Evolutionary conservation across 2,888 invertebrate genomes (phyloP).

Genomic region (Tenthredo notha): DNA sequence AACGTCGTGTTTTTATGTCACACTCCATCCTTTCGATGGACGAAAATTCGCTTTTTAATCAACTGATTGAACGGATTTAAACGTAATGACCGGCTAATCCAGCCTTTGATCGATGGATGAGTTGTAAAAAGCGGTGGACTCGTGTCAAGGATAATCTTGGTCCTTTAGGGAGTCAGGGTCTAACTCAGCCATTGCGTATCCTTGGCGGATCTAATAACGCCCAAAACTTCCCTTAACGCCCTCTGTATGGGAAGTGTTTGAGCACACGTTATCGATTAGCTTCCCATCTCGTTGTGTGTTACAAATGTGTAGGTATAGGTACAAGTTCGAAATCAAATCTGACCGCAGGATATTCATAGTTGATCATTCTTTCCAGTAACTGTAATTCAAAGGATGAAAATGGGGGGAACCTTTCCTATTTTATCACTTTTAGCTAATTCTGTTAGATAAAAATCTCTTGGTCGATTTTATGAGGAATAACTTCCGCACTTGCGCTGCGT

Average conservation of each 20-base stretch:
- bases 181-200: slow-evolving; percentile 4
- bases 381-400: neutral
- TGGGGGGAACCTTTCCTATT: neutral
- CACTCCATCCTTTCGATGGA: neutral
- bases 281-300: neutral
- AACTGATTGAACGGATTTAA: neutral
- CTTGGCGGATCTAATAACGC: slow-evolving; percentile 6
- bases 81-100: neutral
- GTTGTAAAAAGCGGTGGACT: neutral
- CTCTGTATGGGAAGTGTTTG: slow-evolving; percentile 32
- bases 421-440: neutral
- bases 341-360: neutral
- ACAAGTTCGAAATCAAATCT: neutral
- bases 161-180: neutral
- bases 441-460: neutral
- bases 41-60: neutral
- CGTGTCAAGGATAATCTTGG: neutral
- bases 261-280: slow-evolving; percentile 43
- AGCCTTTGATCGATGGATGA: neutral
- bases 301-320: neutral
- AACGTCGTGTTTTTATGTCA: neutral
- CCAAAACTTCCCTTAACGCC: slow-evolving; percentile 33
- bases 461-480: neutral
- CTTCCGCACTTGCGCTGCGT: neutral
- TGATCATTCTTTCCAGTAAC: neutral